Percentiles rank a stretch among this genome's conserved stretches.
Conservation (phyloP, 2,888 invertebrate species). For the Cyrtodaria siliqua region DNA sequence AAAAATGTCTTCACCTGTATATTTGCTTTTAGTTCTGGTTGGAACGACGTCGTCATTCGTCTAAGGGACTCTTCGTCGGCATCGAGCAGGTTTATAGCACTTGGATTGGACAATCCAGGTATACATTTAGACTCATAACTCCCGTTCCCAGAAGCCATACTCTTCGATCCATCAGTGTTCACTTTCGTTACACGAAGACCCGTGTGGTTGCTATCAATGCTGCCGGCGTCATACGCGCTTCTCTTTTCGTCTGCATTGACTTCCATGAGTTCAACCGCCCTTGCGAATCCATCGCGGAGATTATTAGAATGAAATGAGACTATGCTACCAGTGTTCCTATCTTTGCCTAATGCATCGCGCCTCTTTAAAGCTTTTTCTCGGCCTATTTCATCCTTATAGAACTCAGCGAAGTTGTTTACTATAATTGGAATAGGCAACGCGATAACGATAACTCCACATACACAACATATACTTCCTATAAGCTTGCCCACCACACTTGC, state of each 20-base stretch:
- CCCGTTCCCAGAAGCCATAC: conserved; percentile 67
- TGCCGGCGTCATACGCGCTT: conserved; percentile 66
- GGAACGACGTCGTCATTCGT: conserved; percentile 81
- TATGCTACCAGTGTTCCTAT: conserved; percentile 98
- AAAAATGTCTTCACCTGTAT: conserved; percentile 78
- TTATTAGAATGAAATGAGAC: conserved; percentile 99
- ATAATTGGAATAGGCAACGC: conserved; percentile 99
- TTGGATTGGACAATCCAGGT: conserved; percentile 73
- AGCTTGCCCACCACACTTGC: conserved; percentile 99
- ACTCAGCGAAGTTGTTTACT: conserved; percentile 99
- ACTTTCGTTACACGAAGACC: conserved; percentile 66
- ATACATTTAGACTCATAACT: conserved; percentile 73
- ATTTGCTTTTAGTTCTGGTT: conserved; percentile 75
- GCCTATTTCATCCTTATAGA: conserved; percentile 99
- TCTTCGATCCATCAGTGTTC: conserved; percentile 61
- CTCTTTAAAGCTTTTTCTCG: conserved; percentile 99
- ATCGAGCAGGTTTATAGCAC: conserved; percentile 82
- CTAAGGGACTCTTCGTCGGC: conserved; percentile 81
- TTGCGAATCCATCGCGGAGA: conserved; percentile 98
- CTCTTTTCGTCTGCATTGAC: conserved; percentile 74
- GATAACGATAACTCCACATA: conserved; percentile 99
- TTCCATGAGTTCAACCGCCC: conserved; percentile 95
- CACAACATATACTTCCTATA: conserved; percentile 99
- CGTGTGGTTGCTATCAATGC: conserved; percentile 66
- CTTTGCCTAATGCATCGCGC: conserved; percentile 98